phyloP scores from a whole-genome alignment of 2,797 vertebrate species.

The Limosa lapponica region DNA sequence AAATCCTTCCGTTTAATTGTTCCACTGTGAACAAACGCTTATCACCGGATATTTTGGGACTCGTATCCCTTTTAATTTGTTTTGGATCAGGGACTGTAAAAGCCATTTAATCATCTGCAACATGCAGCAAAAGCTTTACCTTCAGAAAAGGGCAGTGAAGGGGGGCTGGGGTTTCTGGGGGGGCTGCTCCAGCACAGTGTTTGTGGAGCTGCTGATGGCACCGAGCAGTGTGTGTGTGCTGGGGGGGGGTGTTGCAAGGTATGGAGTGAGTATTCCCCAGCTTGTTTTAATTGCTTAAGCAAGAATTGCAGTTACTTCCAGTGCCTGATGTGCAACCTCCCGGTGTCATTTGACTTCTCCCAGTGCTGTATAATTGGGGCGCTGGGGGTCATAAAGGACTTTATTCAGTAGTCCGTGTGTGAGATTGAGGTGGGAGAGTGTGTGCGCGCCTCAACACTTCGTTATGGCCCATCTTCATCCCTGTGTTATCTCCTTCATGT shows the following conservation, averaged over 20 bases:
- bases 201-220: neutral
- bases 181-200: neutral
- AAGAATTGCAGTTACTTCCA: neutral
- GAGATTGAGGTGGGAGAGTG: neutral
- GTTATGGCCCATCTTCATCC: rapidly evolving
- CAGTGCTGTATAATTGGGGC: neutral
- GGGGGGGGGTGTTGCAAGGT: neutral
- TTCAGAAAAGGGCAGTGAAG: neutral
- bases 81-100: constrained; percentile 41
- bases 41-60: constrained; percentile 27
- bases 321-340: neutral
- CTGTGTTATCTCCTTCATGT: neutral
- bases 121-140: neutral
- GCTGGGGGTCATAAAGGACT: neutral
- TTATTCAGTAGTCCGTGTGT: neutral
- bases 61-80: constrained; percentile 41
- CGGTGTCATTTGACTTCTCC: neutral
- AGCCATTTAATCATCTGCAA: neutral
- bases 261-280: neutral
- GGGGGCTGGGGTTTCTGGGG: neutral
- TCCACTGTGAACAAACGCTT: neutral
- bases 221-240: rapidly evolving
- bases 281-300: neutral
- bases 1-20: constrained; percentile 63
- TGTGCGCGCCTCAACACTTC: neutral